These are phyloP conservation scores for Cyanoliseus patagonus DNA, from an alignment of 2,113 vertebrate species.

Conservation along the genomic window DNA sequence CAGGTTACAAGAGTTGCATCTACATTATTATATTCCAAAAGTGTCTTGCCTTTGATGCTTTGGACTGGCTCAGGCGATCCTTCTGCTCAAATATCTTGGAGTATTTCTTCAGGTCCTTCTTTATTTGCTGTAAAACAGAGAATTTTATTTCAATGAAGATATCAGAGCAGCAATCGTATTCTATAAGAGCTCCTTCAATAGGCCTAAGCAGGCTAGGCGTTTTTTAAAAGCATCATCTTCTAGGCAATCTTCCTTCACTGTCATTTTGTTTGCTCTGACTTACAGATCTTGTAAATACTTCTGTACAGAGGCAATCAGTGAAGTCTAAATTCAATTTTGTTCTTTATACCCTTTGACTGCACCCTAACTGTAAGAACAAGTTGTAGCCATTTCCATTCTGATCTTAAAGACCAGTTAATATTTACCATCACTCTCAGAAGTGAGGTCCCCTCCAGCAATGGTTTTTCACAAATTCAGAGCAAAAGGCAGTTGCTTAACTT, in stretches of 20 bases:
- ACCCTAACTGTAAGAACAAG: neutral
- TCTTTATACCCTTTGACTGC: neutral
- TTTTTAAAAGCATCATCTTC: neutral
- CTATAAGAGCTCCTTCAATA: neutral
- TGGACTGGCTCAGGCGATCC: conserved; percentile 97
- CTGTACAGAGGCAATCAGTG: neutral
- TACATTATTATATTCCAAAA: neutral
- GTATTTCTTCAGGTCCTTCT: conserved; percentile 98
- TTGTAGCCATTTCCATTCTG: neutral
- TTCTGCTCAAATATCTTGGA: conserved; percentile 99
- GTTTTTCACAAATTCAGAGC: neutral
- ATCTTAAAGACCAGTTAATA: neutral
- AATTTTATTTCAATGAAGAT: neutral
- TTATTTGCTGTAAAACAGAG: conserved; percentile 84
- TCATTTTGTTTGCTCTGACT: neutral
- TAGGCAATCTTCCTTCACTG: neutral
- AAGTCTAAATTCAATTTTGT: neutral
- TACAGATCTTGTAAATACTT: neutral
- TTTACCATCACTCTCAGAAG: neutral
- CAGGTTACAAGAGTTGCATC: neutral
- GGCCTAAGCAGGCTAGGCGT: neutral
- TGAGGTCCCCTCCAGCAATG: neutral
- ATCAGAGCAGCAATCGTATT: neutral
- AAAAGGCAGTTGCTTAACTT: neutral
- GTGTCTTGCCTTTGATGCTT: conserved; percentile 92